phyloP scores from a whole-genome alignment of 1,140 invertebrate species.

The Drosophila nikananu region DNA sequence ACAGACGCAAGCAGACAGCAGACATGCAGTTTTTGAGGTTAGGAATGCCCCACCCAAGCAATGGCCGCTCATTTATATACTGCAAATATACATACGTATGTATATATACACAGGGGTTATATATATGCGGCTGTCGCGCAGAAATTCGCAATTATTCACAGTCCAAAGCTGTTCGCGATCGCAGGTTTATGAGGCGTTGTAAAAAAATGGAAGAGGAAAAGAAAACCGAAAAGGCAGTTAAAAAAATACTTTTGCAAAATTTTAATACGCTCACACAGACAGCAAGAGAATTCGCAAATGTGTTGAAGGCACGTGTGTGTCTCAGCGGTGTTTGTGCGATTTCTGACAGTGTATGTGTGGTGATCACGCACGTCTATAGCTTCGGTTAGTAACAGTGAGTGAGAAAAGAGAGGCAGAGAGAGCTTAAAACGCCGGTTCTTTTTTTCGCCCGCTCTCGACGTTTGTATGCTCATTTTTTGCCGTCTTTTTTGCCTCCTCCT shows the following conservation, averaged over 20 bases:
- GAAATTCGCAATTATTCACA: constrained; percentile 80
- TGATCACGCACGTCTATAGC: constrained; percentile 74
- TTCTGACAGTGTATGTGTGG: constrained; percentile 42
- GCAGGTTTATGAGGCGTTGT: constrained; percentile 76
- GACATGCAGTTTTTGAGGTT: constrained; percentile 71
- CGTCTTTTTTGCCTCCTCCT: constrained; percentile 39
- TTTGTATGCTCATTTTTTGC: constrained; percentile 52
- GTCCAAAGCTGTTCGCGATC: constrained; percentile 74
- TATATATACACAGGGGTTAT: constrained; percentile 22
- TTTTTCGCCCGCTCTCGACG: constrained; percentile 28
- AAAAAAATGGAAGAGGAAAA: constrained; percentile 42
- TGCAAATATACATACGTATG: constrained; percentile 25
- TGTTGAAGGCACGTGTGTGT: constrained; percentile 81
- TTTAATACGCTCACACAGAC: constrained; percentile 54
- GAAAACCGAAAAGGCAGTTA: constrained; percentile 27
- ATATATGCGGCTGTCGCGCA: constrained; percentile 63
- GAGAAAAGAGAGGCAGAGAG: constrained; percentile 21
- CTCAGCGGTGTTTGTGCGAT: constrained; percentile 42
- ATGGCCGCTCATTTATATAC: constrained; percentile 64
- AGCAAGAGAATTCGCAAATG: constrained; percentile 74
- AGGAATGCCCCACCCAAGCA: constrained; percentile 83
- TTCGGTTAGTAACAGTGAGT: constrained; percentile 72
- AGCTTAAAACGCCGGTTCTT: constrained; percentile 79
- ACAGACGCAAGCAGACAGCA: constrained; percentile 29
- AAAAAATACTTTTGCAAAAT: constrained; percentile 72